Conservation (phyloP, 2,113 vertebrate species). For the Paralichthys olivaceus region DNA sequence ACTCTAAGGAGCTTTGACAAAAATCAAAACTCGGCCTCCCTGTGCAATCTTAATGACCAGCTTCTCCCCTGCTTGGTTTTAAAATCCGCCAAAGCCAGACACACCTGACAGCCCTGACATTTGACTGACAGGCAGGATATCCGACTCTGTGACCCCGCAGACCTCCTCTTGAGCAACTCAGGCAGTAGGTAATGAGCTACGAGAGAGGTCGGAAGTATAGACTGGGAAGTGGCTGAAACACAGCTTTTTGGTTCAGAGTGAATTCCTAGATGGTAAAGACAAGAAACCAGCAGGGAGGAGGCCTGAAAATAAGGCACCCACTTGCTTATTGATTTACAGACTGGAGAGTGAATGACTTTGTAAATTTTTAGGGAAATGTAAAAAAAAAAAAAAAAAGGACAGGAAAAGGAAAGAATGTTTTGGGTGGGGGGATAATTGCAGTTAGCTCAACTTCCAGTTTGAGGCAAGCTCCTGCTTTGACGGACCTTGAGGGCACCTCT, state of each 20-base stretch:
- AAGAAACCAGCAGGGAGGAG: slow-evolving; percentile 34
- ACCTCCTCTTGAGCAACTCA: slow-evolving; percentile 55
- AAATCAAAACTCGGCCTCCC: slow-evolving; percentile 56
- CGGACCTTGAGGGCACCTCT: slow-evolving; percentile 32
- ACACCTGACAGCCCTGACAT: slow-evolving; percentile 68
- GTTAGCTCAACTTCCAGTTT: slow-evolving; percentile 26
- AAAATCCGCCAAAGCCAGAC: slow-evolving; percentile 46
- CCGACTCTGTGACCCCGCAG: slow-evolving; percentile 69
- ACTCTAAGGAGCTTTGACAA: slow-evolving; percentile 51
- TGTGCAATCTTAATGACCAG: slow-evolving; percentile 72
- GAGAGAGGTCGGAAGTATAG: slow-evolving; percentile 54
- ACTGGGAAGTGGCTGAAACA: slow-evolving; percentile 55
- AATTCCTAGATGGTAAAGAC: slow-evolving; percentile 55
- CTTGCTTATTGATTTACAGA: not conserved
- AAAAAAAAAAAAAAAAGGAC: not conserved
- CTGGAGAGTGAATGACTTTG: not conserved
- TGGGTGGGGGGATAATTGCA: slow-evolving; percentile 38
- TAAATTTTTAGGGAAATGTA: not conserved
- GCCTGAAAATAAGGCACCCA: not conserved
- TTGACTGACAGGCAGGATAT: slow-evolving; percentile 81
- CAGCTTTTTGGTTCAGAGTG: slow-evolving; percentile 30
- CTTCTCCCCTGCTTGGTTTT: slow-evolving; percentile 42
- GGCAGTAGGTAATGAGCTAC: slow-evolving; percentile 62
- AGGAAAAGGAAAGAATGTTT: slow-evolving; percentile 7
- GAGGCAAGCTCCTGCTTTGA: slow-evolving; percentile 33